Evolutionary conservation across 1,140 invertebrate genomes (phyloP).

Genomic region (Drosophila pandora): DNA sequence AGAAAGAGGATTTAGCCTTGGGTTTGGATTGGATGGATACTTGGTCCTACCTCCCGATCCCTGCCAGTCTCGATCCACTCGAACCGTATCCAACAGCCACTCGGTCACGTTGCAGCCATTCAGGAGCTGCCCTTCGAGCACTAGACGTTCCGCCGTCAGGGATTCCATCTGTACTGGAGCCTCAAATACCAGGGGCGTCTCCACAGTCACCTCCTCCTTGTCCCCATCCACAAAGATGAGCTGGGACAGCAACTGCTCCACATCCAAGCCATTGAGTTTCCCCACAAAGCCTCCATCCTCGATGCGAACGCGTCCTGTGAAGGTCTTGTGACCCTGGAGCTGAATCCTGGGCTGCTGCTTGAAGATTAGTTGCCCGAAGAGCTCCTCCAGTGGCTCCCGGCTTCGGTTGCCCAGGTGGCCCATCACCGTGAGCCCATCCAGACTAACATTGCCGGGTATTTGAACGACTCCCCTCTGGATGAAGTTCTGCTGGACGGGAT

Average conservation of each 20-base stretch:
- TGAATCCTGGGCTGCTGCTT: slow-evolving; percentile 25
- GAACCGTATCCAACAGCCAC: slow-evolving; percentile 67
- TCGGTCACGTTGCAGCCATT: slow-evolving; percentile 63
- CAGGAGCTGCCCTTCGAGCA: slow-evolving; percentile 33
- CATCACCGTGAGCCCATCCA: slow-evolving; percentile 53
- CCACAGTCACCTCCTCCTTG: slow-evolving; percentile 19
- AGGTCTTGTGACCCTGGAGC: slow-evolving; percentile 48
- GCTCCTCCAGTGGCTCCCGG: slow-evolving; percentile 31
- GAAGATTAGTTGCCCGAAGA: slow-evolving; percentile 62
- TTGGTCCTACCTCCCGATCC: slow-evolving; percentile 10
- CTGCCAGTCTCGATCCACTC: slow-evolving; percentile 55
- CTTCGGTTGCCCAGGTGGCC: slow-evolving; percentile 57
- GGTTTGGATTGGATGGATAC: background rate
- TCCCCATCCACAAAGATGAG: slow-evolving; percentile 48
- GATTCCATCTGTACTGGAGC: slow-evolving; percentile 31
- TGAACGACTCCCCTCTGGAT: slow-evolving; percentile 40
- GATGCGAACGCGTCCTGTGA: slow-evolving; percentile 66
- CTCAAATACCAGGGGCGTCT: slow-evolving; percentile 48
- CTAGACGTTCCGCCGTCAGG: slow-evolving; percentile 14
- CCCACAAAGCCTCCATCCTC: slow-evolving; percentile 40
- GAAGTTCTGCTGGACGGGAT: slow-evolving; percentile 26
- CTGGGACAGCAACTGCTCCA: slow-evolving; percentile 43
- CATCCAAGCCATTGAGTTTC: slow-evolving; percentile 43
- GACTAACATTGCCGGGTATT: slow-evolving; percentile 3
- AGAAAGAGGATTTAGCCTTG: background rate